Evolutionary conservation across 2,113 vertebrate species (phyloP).

Genomic region (Odontesthes bonariensis): DNA sequence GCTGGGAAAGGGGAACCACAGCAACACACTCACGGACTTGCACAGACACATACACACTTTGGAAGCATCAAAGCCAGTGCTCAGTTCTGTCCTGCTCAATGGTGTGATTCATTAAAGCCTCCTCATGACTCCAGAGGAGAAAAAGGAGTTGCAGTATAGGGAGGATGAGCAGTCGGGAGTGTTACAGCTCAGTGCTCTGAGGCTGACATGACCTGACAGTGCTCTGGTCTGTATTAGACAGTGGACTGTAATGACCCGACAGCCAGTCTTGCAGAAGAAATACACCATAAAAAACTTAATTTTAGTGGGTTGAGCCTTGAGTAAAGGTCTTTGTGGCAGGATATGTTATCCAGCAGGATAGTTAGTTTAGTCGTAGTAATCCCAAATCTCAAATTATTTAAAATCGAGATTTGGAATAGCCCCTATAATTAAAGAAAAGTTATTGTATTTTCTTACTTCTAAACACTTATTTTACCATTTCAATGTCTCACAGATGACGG

Average conservation of each 20-base stretch:
- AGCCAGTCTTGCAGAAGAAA: constrained; percentile 9
- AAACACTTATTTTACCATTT: not conserved
- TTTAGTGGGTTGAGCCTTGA: not conserved
- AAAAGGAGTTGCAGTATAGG: constrained; percentile 51
- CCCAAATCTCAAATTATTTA: not conserved
- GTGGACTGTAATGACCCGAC: constrained; percentile 34
- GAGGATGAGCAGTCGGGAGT: constrained; percentile 28
- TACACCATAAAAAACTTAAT: not conserved
- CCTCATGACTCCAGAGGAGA: constrained; percentile 64
- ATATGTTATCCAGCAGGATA: not conserved
- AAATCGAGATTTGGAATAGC: too few relatives aligned
- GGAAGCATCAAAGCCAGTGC: constrained; percentile 60
- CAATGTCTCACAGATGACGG: constrained; percentile 29
- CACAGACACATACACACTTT: constrained; percentile 33
- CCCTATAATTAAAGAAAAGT: too few relatives aligned
- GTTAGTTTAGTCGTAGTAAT: not conserved
- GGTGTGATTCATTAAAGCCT: constrained; percentile 69
- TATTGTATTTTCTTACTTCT: too few relatives aligned
- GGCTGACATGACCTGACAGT: constrained; percentile 50
- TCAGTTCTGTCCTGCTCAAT: constrained; percentile 63
- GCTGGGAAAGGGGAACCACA: constrained; percentile 57
- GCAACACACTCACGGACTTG: constrained; percentile 29
- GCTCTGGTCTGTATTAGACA: constrained; percentile 20
- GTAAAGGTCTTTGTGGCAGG: not conserved
- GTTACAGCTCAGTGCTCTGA: constrained; percentile 35